Evolutionary conservation across 2,888 invertebrate genomes (phyloP).

Genomic region (Lissocephala sabroskyi): DNA sequence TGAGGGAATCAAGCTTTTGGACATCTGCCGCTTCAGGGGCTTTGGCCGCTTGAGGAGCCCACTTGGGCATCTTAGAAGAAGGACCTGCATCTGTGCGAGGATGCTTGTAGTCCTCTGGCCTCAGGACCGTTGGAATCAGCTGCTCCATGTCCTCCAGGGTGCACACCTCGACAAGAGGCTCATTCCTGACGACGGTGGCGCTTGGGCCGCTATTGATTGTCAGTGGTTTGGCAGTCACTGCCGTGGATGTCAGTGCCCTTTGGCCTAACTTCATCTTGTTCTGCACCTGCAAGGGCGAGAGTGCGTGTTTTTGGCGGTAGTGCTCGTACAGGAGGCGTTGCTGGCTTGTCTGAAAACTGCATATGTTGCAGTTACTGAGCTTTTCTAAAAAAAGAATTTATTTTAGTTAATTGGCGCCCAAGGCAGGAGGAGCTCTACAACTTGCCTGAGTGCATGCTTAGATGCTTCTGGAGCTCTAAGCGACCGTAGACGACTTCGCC

Average conservation of each 20-base stretch:
- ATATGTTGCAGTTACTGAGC: slow-evolving; percentile 53
- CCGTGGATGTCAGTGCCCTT: neutral
- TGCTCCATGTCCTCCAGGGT: slow-evolving; percentile 51
- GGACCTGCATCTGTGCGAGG: slow-evolving; percentile 33
- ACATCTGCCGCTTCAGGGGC: neutral
- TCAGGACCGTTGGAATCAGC: slow-evolving; percentile 47
- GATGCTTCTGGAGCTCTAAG: slow-evolving; percentile 56
- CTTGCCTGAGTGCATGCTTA: slow-evolving; percentile 60
- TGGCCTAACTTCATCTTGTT: too few relatives aligned
- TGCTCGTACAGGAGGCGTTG: slow-evolving; percentile 9
- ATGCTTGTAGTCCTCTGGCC: slow-evolving; percentile 38
- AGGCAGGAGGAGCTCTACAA: neutral
- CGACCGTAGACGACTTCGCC: slow-evolving; percentile 47
- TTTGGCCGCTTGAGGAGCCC: too few relatives aligned
- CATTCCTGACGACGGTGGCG: slow-evolving; percentile 5
- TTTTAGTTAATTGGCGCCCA: neutral
- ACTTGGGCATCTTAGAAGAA: too few relatives aligned
- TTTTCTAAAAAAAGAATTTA: slow-evolving; percentile 31
- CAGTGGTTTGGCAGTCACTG: neutral
- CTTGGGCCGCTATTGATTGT: slow-evolving; percentile 4
- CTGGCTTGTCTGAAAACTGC: slow-evolving; percentile 44
- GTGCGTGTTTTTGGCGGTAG: neutral
- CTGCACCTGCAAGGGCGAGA: too few relatives aligned
- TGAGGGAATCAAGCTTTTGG: neutral
- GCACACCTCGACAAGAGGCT: slow-evolving; percentile 34